Evolutionary conservation across 2,888 invertebrate genomes (phyloP).

Genomic region (Habrosyne pyritoides): DNA sequence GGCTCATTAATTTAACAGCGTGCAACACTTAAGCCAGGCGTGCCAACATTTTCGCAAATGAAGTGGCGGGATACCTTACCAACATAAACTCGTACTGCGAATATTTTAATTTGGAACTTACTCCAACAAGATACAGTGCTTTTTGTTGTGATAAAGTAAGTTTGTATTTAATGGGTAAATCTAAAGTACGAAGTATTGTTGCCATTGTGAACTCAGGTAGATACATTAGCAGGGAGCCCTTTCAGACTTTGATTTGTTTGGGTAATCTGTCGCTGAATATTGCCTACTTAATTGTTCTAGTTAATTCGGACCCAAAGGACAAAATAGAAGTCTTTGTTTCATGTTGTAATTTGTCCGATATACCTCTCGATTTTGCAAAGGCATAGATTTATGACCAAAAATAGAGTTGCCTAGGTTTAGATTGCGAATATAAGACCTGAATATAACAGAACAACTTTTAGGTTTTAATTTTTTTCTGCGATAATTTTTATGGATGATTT

Average conservation of each 20-base stretch:
- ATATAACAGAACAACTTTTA: too few species aligned
- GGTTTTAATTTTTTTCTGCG: too few species aligned
- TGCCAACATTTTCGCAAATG: constrained; percentile 80
- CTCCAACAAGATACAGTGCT: constrained; percentile 7
- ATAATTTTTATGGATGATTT: too few species aligned
- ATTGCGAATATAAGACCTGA: neutral
- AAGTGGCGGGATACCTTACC: constrained; percentile 69
- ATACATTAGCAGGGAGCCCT: constrained; percentile 26
- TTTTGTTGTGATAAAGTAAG: constrained; percentile 30
- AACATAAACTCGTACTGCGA: constrained; percentile 26
- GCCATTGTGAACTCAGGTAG: constrained; percentile 60
- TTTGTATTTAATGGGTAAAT: constrained; percentile 36
- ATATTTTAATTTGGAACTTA: constrained; percentile 19
- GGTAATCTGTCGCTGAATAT: constrained; percentile 59
- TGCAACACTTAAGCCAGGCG: constrained; percentile 80
- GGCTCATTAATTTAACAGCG: constrained; percentile 83
- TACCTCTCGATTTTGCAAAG: neutral
- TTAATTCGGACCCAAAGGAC: constrained; percentile 41
- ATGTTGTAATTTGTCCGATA: constrained; percentile 17
- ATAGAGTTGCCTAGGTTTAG: neutral
- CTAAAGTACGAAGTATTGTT: constrained; percentile 63
- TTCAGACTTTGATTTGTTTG: constrained; percentile 66
- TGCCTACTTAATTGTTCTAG: constrained; percentile 46
- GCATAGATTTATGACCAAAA: neutral
- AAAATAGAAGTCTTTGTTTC: constrained; percentile 17